Evolutionary conservation across 2,113 vertebrate species (phyloP).

Genomic region (Coregonus clupeaformis): DNA sequence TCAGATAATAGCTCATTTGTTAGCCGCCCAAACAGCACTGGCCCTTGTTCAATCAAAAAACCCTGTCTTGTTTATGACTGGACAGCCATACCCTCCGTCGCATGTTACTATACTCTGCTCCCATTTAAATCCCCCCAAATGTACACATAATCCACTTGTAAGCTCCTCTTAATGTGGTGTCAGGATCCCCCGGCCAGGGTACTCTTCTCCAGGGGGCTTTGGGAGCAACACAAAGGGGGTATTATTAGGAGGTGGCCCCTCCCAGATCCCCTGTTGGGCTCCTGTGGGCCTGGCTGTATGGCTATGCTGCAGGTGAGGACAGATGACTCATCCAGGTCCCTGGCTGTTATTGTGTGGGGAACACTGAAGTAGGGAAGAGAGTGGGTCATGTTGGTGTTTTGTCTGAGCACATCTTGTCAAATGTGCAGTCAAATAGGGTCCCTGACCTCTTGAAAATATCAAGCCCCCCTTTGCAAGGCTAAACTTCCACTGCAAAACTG

Average conservation of each 20-base stretch:
- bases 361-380: conserved; percentile 1
- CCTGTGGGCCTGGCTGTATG: neutral
- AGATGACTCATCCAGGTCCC: conserved; percentile 16
- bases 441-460: too few relatives aligned
- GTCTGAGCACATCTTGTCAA: too few relatives aligned
- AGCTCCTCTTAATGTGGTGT: conserved; percentile 68
- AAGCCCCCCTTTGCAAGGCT: too few relatives aligned
- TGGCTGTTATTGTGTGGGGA: conserved; percentile 8
- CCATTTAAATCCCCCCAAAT: conserved; percentile 49
- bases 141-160: conserved; percentile 75
- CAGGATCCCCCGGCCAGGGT: conserved; percentile 49
- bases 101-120: conserved; percentile 37
- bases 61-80: conserved; percentile 19
- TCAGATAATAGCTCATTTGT: conserved; percentile 63
- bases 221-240: conserved; percentile 64
- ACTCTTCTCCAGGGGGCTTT: conserved; percentile 55
- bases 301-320: conserved; percentile 29
- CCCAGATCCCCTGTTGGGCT: conserved; percentile 13
- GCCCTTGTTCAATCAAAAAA: conserved; percentile 26
- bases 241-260: conserved; percentile 62
- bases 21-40: conserved; percentile 39
- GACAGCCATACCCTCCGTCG: conserved; percentile 1
- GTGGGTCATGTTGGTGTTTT: neutral
- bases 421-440: too few relatives aligned
- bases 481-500: too few relatives aligned